Base-by-base conservation (phyloP, 1,140 invertebrate species). In the Caenorhabditis tropicalis region DNA sequence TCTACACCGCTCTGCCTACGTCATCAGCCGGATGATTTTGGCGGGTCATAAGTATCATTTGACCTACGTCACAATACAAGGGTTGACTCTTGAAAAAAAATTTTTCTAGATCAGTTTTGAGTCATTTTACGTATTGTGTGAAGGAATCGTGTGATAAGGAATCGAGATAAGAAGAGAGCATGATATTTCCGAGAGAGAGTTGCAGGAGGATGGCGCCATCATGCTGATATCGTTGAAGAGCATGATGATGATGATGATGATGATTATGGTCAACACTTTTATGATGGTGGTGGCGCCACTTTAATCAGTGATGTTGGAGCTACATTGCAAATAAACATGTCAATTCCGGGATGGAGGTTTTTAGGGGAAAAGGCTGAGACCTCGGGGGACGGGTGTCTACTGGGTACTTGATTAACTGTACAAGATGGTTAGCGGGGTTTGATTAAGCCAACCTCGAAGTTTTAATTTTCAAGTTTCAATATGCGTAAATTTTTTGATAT, bases 141-240 rank as follows among this genome's bases (percentile, higher is more conserved):
- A n/a, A 51, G 49, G n/a, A 51, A 19, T 19, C 6, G n/a, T n/a
- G 16, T 56, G 19, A 56, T n/a, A n/a, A 56, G 53, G 24, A 56
- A 56, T 21, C 10, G 53, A 1, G 21, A 27, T 24, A 9, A n/a
- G 53, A 51, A 12, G 10, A 12, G 21, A n/a, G 10, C 19, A 46
- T 46, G 49, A n/a, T 16, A n/a, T n/a, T 51, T 7, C 9, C 21
- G 31, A 60, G 56, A 27, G 56, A 60, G 31, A 29, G 31, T 29
- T 29, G 19, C 6, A 33, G 24, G 58, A 74, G 24, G 24, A 74
- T 74, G 65, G 65, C 65, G 65, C 65, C 65, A 74, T 74, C n/a
- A 24, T 74, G n/a, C 36, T 65, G 58, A 65, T 36, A 31, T 36
- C 19, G 31, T 16, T 33, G 33, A 43, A 6, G 65, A 74, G 12